These are phyloP conservation scores for Scomber colias DNA, from an alignment of 2,113 vertebrate species.

Conservation along the genomic window DNA sequence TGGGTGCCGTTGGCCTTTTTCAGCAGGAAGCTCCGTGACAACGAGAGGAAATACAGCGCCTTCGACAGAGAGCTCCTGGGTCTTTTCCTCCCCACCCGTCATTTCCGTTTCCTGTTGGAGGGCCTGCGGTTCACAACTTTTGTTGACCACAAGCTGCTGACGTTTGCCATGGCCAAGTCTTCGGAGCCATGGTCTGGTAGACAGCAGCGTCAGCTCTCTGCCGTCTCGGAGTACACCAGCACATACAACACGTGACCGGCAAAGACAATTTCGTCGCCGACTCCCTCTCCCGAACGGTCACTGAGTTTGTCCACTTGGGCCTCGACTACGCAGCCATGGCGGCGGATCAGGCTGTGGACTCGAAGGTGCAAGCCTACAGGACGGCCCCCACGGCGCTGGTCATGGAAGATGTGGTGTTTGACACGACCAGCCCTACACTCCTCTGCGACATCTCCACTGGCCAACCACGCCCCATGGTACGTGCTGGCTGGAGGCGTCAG, in stretches of 20 bases:
- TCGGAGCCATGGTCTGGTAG: not conserved
- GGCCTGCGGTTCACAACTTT: not conserved
- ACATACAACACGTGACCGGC: too few species aligned
- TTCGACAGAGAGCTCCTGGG: not conserved
- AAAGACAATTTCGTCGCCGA: too few species aligned
- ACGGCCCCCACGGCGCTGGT: not conserved
- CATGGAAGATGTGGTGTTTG: not conserved
- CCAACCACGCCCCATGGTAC: not conserved
- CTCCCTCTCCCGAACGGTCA: not conserved
- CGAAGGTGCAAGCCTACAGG: not conserved
- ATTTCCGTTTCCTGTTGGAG: not conserved
- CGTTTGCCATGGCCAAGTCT: not conserved
- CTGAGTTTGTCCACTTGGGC: not conserved
- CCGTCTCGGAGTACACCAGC: too few species aligned
- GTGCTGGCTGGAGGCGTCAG: not conserved
- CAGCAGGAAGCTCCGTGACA: too few species aligned
- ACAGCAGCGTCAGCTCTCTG: not conserved
- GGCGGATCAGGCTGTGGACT: too few species aligned
- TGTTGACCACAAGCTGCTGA: not conserved
- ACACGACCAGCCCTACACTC: not conserved
- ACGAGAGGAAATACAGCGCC: not conserved
- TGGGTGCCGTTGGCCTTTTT: too few species aligned
- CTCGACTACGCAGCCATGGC: not conserved
- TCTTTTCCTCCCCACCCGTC: not conserved
- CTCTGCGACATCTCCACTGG: not conserved